Evolutionary conservation across 2,113 vertebrate species (phyloP).

Genomic region (Sisor rabdophorus): DNA sequence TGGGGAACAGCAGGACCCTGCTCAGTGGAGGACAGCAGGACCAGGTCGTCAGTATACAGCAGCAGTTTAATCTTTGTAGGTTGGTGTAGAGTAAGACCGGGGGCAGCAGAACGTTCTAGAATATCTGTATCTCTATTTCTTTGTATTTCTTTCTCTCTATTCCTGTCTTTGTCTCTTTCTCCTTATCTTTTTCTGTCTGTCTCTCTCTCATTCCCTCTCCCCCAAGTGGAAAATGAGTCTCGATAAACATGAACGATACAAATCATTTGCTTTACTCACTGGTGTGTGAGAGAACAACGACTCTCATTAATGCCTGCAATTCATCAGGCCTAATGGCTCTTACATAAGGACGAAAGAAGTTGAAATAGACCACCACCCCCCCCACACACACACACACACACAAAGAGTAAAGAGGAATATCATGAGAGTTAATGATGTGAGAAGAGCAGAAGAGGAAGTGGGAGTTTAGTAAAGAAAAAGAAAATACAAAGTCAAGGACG

Average conservation of each 20-base stretch:
- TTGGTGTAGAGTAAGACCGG: too few species aligned
- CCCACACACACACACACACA: slow-evolving; percentile 19
- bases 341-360: slow-evolving; percentile 2
- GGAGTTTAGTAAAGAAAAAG: background rate
- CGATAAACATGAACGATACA: slow-evolving; percentile 25
- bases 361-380: background rate
- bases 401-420: background rate
- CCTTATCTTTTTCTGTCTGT: background rate
- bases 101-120: too few species aligned
- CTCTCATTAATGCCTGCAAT: slow-evolving; percentile 30
- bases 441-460: background rate
- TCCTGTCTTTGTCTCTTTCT: background rate
- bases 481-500: background rate
- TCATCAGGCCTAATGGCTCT: slow-evolving; percentile 23
- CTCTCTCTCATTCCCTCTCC: background rate
- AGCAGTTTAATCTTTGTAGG: too few species aligned
- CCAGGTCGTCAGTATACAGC: too few species aligned
- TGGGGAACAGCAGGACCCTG: too few species aligned
- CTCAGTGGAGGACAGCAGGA: too few species aligned
- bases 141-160: background rate
- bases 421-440: slow-evolving; percentile 1
- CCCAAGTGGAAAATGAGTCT: slow-evolving; percentile 1
- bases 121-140: background rate
- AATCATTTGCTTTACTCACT: slow-evolving; percentile 16
- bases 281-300: slow-evolving; percentile 22